Evolutionary conservation across 2,797 vertebrate species (phyloP), one percentile per base, ranked within the genome.

Genomic region (Orestias chungarensis): DNA sequence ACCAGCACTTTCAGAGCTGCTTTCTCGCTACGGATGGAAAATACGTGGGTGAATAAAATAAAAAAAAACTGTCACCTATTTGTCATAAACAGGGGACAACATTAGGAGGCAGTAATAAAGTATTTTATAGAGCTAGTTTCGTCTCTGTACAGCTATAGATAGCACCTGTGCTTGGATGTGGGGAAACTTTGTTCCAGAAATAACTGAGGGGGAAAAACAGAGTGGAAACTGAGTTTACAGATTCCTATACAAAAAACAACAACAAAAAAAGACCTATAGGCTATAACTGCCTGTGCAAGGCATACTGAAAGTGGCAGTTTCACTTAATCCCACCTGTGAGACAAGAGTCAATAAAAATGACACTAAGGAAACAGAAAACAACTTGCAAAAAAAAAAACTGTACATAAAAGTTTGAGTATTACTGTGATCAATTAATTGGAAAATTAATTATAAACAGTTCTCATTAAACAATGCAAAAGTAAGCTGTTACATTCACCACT

Each of bases 181-280:
- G 70, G 50, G 71, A 85, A 44, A 17, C 17, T 49, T 50, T 74
- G 52, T 44, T 75, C 71, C 49, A 46, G 62, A 86, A 83, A 83
- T 82, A 89, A 74, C 33, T 70, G 49, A 65, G 50, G 59, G 76
- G 66, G 78, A 49, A 64, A 80, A 49, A 71, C 20, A 50, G 46
- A 42, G 55, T 23, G 18, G 31, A 59, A 59, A 59, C 31, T 35
- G 7, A 71, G 69, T 69, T 50, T 75, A 65, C 70, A 66, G 27
- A 78, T 66, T 68, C 64, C 4, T 75, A 40, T 54, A 55, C 11
- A 62, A 74, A 49, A 64, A 27, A 33, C 4, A 74, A 40, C 50
- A 55, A 11, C 62, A 74, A 49, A 64, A 27, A 33, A 35, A 54
- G 6, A 54, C 25, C 20, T 23, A 62, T 68, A 23, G 50, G 17